Conservation (phyloP, 2,888 invertebrate species). For the Drosophila hawaiiensis region DNA sequence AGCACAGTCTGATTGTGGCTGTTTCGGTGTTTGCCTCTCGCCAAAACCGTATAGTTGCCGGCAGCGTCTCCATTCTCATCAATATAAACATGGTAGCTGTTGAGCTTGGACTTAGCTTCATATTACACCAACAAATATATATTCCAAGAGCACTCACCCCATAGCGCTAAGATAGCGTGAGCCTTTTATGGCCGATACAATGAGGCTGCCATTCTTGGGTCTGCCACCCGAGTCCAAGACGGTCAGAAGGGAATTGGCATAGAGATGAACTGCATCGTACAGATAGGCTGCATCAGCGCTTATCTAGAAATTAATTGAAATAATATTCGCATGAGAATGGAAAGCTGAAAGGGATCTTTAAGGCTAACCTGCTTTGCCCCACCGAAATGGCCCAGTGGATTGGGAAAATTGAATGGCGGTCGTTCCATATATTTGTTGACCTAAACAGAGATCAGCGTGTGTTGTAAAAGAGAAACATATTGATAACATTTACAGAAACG, state of each 20-base stretch:
- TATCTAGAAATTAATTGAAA: constrained; percentile 87
- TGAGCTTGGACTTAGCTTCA: neutral
- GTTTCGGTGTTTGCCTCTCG: constrained; percentile 85
- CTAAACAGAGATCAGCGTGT: constrained; percentile 81
- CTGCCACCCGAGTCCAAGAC: constrained; percentile 89
- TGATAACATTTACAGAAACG: neutral
- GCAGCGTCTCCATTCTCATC: constrained; percentile 96
- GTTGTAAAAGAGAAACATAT: constrained; percentile 4
- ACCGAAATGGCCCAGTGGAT: constrained; percentile 90
- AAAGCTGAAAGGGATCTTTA: neutral
- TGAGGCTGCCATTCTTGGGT: constrained; percentile 92
- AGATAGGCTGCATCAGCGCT: constrained; percentile 95
- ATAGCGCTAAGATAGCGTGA: constrained; percentile 93
- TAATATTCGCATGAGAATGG: constrained; percentile 8
- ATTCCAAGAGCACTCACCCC: constrained; percentile 88
- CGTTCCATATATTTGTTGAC: constrained; percentile 94
- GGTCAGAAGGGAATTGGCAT: constrained; percentile 92
- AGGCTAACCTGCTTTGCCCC: constrained; percentile 89
- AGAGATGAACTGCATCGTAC: constrained; percentile 97
- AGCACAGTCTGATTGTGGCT: constrained; percentile 84
- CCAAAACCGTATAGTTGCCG: constrained; percentile 96
- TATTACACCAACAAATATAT: neutral
- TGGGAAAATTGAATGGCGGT: constrained; percentile 95
- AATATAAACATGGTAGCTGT: constrained; percentile 95
- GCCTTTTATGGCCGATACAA: constrained; percentile 91